Base-by-base conservation (phyloP, 2,888 invertebrate species). In the Nowickia ferox region DNA sequence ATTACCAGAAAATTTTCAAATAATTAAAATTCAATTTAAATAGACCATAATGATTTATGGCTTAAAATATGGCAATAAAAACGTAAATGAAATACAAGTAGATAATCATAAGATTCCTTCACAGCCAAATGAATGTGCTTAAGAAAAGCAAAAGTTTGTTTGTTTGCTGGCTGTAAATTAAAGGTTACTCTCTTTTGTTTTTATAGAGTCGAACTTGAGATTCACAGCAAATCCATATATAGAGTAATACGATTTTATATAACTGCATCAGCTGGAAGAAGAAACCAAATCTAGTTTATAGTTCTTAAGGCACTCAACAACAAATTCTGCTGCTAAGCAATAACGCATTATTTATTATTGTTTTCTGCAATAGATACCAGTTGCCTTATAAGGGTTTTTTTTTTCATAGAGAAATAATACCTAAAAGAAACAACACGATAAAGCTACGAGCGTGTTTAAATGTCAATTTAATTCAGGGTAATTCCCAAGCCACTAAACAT, bases 21-120 rank as follows among this genome's bases (percentile, higher is more conserved):
- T 63, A 83, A 77, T 83, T 83, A 77, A 77, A 77, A 65, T 71
- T 77, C 76, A 71, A 83, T 77, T 76, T 63, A 19, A 53, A 61
- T 42, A 78, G 42, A 51, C 59, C 44, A 53, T 71, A 55, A 78
- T 69, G 22, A 78, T 69, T 78, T 69, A 61, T 69, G 69, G 11
- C 44, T 15, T 13, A 40, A 53, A 10, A 44, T 22, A 2, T 53
- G 44, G 0, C 40, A 69, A 38, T 69, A 51, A 40, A 38, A 68
- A 51, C 15, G 10, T 38, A 51, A 61, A 42, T 15, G 19, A 51
- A 63, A 63, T 11, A 40, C 10, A 63, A 13, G 40, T 10, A n/a
- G 9, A 15, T 22, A 13, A 1, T 17, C 17, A 46, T 1, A 17
- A 46, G 9, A n/a, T 44, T 6, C 13, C 30, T 5, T 30, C n/a